Evolutionary conservation across 1,140 invertebrate genomes (phyloP).

Genomic region (Leptinotarsa defecta): DNA sequence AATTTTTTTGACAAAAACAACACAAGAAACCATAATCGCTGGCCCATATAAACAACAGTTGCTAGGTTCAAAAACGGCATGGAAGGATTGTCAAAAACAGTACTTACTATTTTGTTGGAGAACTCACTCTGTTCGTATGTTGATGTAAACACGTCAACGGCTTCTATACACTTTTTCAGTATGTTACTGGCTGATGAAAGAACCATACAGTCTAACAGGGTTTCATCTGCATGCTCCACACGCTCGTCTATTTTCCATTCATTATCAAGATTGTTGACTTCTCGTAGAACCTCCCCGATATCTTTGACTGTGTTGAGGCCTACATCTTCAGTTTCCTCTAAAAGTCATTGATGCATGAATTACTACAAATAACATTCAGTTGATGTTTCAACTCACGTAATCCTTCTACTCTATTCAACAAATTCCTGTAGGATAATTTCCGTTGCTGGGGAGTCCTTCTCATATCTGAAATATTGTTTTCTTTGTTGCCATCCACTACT

Average conservation of each 20-base stretch:
- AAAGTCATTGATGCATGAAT: background rate
- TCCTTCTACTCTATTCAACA: slow-evolving; percentile 39
- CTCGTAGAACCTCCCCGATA: slow-evolving; percentile 51
- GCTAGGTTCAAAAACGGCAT: no score
- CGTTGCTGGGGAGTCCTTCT: slow-evolving; percentile 26
- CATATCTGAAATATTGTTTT: slow-evolving; percentile 15
- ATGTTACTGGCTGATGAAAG: slow-evolving; percentile 57
- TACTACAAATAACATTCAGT: background rate
- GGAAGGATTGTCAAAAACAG: background rate
- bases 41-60: no score
- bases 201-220: slow-evolving; percentile 58
- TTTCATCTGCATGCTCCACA: slow-evolving; percentile 57
- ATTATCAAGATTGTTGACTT: slow-evolving; percentile 53
- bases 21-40: no score
- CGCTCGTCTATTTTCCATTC: slow-evolving; percentile 54
- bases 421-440: slow-evolving; percentile 35
- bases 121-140: slow-evolving; percentile 58
- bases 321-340: slow-evolving; percentile 48
- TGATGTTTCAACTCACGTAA: slow-evolving; percentile 30
- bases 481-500: background rate
- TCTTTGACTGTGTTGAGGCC: slow-evolving; percentile 53
- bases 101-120: slow-evolving; percentile 48
- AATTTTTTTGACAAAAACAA: no score
- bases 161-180: slow-evolving; percentile 56
- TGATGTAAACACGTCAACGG: slow-evolving; percentile 56